Evolutionary conservation across 2,113 vertebrate species (phyloP), one percentile per base, ranked within the genome.

Genomic region (Podilymbus podiceps): DNA sequence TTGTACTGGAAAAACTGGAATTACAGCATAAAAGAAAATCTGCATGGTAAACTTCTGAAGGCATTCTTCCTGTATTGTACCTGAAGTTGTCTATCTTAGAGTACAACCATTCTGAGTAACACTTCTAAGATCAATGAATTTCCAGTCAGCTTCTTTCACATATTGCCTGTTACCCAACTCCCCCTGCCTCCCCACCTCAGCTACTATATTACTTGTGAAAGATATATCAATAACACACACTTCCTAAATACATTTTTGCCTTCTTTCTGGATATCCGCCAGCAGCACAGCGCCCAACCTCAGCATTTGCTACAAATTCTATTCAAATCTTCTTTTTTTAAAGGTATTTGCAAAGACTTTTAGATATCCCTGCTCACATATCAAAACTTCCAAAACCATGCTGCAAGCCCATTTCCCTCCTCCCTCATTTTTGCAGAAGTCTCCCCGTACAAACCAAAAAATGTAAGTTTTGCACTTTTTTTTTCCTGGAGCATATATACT

Each of bases 401-500:
- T 11, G 1, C 28, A 80, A 90, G 19, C 3, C 11, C 24, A 35
- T 35, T 76, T 85, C 13, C 28, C 15, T 79, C 25, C 40, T 72
- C 5, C 18, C 21, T n/a, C 6, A 25, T n/a, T 90, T 59, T 25
- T 30, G 35, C 15, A 92, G 76, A 91, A 47, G 49, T 18, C 5
- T 64, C 17, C 9, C 13, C 1, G 0, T 5, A 79, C 13, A 56
- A 83, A 56, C 3, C 5, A 85, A 25, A 59, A 77, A 83, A 59
- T 1, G 0, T 5, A 53, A 11, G 14, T 42, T 83, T 50, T 49
- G 7, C 38, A 62, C 15, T 19, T 79, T 40, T 79, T 40, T 38
- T 38, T 38, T 38, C 42, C 49, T 76, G 6, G 5, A 86, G 25
- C 0, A 0, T 1, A 17, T 6, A 24, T 28, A 47, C 10, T 64